Evolutionary conservation across 1,140 invertebrate species (phyloP), one percentile per base, ranked within the genome.

Genomic region (Ceratosolen fusciceps): DNA sequence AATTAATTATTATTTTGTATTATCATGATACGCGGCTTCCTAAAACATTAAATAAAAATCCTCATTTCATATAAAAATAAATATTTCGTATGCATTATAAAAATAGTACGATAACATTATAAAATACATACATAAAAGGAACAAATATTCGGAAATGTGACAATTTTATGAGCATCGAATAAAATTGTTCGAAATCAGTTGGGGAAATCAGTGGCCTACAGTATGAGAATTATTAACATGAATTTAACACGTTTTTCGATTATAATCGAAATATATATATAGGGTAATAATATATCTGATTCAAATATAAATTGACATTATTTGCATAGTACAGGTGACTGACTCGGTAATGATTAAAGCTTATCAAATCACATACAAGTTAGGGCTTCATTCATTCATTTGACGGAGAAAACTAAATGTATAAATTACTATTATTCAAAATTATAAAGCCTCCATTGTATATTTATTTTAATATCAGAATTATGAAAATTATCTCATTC

Each of bases 391-490:
- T 34, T 34, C n/a, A n/a, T n/a, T n/a, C n/a, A n/a, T n/a, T n/a
- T n/a, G n/a, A n/a, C n/a, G 2, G 39, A 62, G 65, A 77, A 71
- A 71, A 60, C 24, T 26, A 47, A 26, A 19, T 52, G n/a, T 29
- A 16, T 3, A 19, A 16, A 52, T 21, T 47, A 19, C 3, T 52
- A 16, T 52, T 52, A 19, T 52, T 52, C 19, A 19, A 52, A 47
- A 52, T 21, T 52, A 8, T 52, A 52, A 14, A 52, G 49, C 5
- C 10, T 19, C n/a, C 21, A 19, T 52, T 19, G 12, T 7, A 43
- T 43, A 43, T 5, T 12, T 43, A 43, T 43, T 43, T 43, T 43
- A 43, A 43, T 43, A 43, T 43, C 12, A 43, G 12, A 7, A 43
- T 43, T 12, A 43, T 43, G 12, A 43, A 43, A 43, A 12, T 43